Evolutionary conservation across 1,140 invertebrate genomes (phyloP), one percentile per base, ranked within the genome.

Genomic region (Cydia pomonella): DNA sequence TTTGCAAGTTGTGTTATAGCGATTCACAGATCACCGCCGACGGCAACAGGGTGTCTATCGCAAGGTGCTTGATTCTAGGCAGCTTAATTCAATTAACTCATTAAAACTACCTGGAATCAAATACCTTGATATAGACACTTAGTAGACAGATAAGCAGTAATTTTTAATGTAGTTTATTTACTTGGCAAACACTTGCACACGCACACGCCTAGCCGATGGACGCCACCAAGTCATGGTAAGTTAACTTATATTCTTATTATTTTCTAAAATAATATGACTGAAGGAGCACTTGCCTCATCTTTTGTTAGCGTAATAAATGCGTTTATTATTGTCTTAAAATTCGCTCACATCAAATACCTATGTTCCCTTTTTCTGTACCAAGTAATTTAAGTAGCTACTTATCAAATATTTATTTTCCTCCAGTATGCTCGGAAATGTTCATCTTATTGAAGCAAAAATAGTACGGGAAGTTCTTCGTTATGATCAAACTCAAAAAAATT

Each of bases 111-210:
- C 18, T n/a, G 18, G 53, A 23, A 59, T 44, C 41, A 16, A 59
- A n/a, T 12, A 23, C 21, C 53, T 59, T 59, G 18, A 23, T 9
- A 59, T 59, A 59, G 53, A 59, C 21, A 21, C 21, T 10, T 4
- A 59, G 53, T 59, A 59, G 53, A 59, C 53, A 50, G 23, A 66
- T 69, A 41, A 41, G 64, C 64, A 33, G 64, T 69, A 69, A 69
- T 69, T 69, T 69, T 69, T 29, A 69, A 6, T 69, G 41, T 72
- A 72, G 71, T 50, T 16, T 69, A 69, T 29, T 27, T 44, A 44
- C n/a, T 72, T 72, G 33, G 71, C 71, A 72, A 50, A 25, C 71
- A 72, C 71, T 50, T 72, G 71, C 71, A 72, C 71, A 41, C 41
- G 71, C 71, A 44, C 71, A 44, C 4, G 23, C 18, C 23, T 72